Evolutionary conservation across 2,888 invertebrate genomes (phyloP).

Genomic region (Uloborus plumipes): DNA sequence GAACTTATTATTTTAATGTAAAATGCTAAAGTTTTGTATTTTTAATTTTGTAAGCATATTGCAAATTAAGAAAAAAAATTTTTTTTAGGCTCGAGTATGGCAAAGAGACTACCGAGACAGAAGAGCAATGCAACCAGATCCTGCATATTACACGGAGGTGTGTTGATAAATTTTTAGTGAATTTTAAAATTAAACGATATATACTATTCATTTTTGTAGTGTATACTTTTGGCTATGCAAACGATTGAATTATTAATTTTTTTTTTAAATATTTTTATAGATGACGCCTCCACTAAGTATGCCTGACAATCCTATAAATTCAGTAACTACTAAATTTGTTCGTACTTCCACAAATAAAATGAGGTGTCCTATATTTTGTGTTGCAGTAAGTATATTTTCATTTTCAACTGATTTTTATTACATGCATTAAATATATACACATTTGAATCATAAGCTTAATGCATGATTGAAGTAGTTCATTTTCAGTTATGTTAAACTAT

Average conservation of each 20-base stretch:
- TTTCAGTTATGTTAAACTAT: too few relatives aligned
- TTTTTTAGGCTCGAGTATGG: conserved; percentile 87
- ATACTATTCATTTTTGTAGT: not conserved
- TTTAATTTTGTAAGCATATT: not conserved
- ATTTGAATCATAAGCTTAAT: too few relatives aligned
- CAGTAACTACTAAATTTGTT: conserved; percentile 91
- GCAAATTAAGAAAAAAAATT: not conserved
- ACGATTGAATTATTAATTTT: not conserved
- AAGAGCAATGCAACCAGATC: conserved; percentile 91
- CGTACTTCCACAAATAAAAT: conserved; percentile 99
- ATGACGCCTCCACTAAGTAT: conserved; percentile 94
- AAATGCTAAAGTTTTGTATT: not conserved
- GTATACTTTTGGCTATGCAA: not conserved
- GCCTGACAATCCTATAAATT: conserved; percentile 95
- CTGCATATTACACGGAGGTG: conserved; percentile 90
- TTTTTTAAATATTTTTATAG: conserved; percentile 67
- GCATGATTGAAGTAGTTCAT: too few relatives aligned
- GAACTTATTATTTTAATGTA: not conserved
- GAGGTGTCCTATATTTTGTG: conserved; percentile 98
- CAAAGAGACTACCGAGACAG: conserved; percentile 92
- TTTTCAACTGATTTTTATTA: too few relatives aligned
- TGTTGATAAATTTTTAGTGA: conserved; percentile 4
- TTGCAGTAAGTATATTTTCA: conserved; percentile 77
- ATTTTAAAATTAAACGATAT: not conserved
- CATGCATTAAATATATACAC: too few relatives aligned